A percentile compares a stretch with the other conserved stretches of the same genome.
These are phyloP conservation scores for Scomber japonicus DNA, from an alignment of 2,113 vertebrate genomes.

Conservation along the genomic window DNA sequence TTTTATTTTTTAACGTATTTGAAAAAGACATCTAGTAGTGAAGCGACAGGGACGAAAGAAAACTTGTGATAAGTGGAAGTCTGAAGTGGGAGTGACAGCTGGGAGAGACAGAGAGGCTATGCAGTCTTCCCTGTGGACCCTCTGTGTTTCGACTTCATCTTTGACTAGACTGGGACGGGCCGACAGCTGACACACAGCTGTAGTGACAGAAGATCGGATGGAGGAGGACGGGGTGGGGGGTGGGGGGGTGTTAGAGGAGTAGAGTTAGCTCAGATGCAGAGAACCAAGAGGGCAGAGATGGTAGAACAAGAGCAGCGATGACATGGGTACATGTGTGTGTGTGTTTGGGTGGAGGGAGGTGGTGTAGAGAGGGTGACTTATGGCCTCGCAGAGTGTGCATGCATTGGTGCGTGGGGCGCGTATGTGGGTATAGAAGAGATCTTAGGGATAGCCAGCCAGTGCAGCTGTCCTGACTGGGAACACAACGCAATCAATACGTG, in stretches of 20 bases:
- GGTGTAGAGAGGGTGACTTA: slow-evolving; percentile 64
- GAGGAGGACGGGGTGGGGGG: not conserved
- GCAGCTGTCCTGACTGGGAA: slow-evolving; percentile 83
- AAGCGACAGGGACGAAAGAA: slow-evolving; percentile 39
- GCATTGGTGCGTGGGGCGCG: slow-evolving; percentile 2
- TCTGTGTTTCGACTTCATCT: slow-evolving; percentile 75
- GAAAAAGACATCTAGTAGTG: slow-evolving; percentile 34
- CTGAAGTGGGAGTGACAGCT: slow-evolving; percentile 69
- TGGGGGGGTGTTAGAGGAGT: slow-evolving; percentile 8
- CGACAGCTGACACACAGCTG: slow-evolving; percentile 88
- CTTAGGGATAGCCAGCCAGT: slow-evolving; percentile 70
- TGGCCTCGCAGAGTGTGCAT: slow-evolving; percentile 43
- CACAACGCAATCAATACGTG: slow-evolving; percentile 71
- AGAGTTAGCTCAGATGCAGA: slow-evolving; percentile 32
- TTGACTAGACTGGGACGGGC: slow-evolving; percentile 69
- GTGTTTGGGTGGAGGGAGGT: slow-evolving; percentile 42
- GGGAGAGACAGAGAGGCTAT: slow-evolving; percentile 63
- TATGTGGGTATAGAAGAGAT: slow-evolving; percentile 56
- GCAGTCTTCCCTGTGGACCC: slow-evolving; percentile 71
- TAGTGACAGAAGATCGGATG: slow-evolving; percentile 72
- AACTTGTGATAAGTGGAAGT: slow-evolving; percentile 60
- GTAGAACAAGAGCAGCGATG: slow-evolving; percentile 62
- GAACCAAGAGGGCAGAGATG: slow-evolving; percentile 40
- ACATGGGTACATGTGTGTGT: slow-evolving; percentile 68
- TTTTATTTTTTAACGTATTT: slow-evolving; percentile 22